phyloP scores from a whole-genome alignment of 2,888 invertebrate genomes.

The Aphodius sticticus region DNA sequence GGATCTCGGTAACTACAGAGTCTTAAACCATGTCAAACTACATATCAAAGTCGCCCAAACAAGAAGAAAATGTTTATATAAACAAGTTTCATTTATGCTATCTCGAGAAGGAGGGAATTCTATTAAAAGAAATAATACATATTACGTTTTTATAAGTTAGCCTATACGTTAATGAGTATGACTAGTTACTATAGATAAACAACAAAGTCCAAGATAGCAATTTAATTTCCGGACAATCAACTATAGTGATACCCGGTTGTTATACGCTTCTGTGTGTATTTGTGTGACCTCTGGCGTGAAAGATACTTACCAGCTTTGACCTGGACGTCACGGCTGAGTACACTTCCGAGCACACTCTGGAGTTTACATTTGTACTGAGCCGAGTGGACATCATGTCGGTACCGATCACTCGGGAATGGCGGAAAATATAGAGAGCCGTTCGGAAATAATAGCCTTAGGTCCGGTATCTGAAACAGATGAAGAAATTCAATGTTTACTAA shows the following conservation, averaged over 20 bases:
- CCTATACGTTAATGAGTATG: too few species aligned
- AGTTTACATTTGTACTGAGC: conserved; percentile 80
- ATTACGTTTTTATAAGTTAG: too few species aligned
- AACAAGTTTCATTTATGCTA: too few species aligned
- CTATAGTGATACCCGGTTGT: neutral
- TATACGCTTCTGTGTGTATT: neutral
- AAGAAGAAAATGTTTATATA: too few species aligned
- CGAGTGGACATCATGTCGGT: conserved; percentile 85
- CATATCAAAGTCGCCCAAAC: too few species aligned
- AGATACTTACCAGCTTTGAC: conserved; percentile 83
- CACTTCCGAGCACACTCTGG: conserved; percentile 75
- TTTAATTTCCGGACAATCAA: too few species aligned
- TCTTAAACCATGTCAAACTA: too few species aligned
- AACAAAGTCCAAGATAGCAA: too few species aligned
- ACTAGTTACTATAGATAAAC: too few species aligned
- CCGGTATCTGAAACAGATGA: conserved; percentile 64
- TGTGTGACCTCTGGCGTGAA: conserved; percentile 6
- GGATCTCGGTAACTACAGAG: too few species aligned
- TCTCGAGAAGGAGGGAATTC: too few species aligned
- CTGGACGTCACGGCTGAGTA: conserved; percentile 86
- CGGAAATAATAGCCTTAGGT: conserved; percentile 76
- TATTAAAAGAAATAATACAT: too few species aligned
- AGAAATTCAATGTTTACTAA: conserved; percentile 4
- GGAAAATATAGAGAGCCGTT: conserved; percentile 89
- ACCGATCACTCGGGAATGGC: conserved; percentile 82